Evolutionary conservation across 2,888 invertebrate genomes (phyloP).

Genomic region (Epinotia brunnichana): DNA sequence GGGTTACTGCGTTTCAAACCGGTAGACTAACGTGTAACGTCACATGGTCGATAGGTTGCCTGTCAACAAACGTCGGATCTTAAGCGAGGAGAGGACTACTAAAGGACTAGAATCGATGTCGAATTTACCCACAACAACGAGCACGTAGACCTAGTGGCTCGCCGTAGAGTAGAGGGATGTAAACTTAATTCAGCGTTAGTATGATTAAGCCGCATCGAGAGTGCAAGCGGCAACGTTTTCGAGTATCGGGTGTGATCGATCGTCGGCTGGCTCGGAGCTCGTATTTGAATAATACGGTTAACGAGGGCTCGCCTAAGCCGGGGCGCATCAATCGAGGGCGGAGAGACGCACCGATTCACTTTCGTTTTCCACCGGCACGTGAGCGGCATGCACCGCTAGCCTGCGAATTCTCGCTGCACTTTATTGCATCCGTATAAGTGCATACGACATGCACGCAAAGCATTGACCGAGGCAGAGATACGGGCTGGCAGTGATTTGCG

Average conservation of each 20-base stretch:
- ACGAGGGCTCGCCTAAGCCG: conserved; percentile 74
- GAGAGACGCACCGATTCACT: conserved; percentile 80
- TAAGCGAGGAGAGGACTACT: background rate
- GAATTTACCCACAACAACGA: conserved; percentile 31
- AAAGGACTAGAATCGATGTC: conserved; percentile 42
- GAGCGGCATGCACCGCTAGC: conserved; percentile 76
- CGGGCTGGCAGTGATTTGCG: conserved; percentile 79
- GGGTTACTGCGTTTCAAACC: no score
- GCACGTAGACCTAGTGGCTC: background rate
- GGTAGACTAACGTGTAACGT: background rate
- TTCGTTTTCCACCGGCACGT: conserved; percentile 79
- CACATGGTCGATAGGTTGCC: background rate
- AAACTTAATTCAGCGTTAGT: conserved; percentile 53
- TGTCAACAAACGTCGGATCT: conserved; percentile 1
- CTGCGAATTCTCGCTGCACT: conserved; percentile 81
- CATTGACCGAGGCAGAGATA: conserved; percentile 83
- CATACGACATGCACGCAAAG: conserved; percentile 80
- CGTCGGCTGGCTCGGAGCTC: conserved; percentile 59
- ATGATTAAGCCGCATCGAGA: conserved; percentile 60
- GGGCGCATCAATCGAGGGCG: conserved; percentile 74
- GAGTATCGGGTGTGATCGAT: conserved; percentile 63
- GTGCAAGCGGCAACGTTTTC: conserved; percentile 56
- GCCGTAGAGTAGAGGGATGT: conserved; percentile 46
- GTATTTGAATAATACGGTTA: conserved; percentile 80
- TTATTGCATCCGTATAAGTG: conserved; percentile 81